Percentiles rank a stretch among this genome's conserved stretches.
These are phyloP conservation scores for Hyposoter dolosus DNA, from an alignment of 2,888 invertebrate species.

Conservation along the genomic window DNA sequence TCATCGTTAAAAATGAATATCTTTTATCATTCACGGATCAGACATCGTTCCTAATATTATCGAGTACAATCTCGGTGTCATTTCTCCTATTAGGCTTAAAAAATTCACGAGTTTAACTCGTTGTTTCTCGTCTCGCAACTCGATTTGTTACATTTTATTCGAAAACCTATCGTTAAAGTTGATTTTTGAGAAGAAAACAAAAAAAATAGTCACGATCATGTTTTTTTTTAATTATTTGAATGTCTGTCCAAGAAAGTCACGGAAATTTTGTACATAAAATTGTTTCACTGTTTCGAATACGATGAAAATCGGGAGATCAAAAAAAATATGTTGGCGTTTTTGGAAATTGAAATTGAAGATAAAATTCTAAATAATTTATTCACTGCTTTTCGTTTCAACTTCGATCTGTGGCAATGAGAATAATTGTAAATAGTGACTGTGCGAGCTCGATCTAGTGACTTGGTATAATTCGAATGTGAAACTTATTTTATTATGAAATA, in stretches of 20 bases:
- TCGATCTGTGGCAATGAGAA: not conserved
- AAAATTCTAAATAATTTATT: not conserved
- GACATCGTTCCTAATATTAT: slow-evolving; percentile 29
- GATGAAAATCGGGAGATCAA: not conserved
- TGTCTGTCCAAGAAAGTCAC: not conserved
- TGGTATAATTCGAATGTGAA: not conserved
- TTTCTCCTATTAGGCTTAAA: slow-evolving; percentile 66
- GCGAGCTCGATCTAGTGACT: slow-evolving; percentile 3
- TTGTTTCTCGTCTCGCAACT: slow-evolving; percentile 46
- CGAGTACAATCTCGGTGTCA: slow-evolving; percentile 58
- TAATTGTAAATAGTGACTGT: not conserved
- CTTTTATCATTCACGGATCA: not conserved
- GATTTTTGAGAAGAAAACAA: slow-evolving; percentile 27
- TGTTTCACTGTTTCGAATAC: not conserved
- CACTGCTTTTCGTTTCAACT: not conserved
- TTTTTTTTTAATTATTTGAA: not conserved
- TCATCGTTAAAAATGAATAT: not conserved
- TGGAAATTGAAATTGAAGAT: not conserved
- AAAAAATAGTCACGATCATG: slow-evolving; percentile 27
- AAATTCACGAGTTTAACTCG: slow-evolving; percentile 77
- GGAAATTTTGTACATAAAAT: not conserved
- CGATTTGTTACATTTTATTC: slow-evolving; percentile 7
- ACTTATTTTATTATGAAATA: not conserved
- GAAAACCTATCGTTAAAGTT: slow-evolving; percentile 10
- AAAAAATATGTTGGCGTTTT: not conserved